These are phyloP conservation scores for Eurosta solidaginis DNA, from an alignment of 1,140 invertebrate genomes.

Conservation along the genomic window DNA sequence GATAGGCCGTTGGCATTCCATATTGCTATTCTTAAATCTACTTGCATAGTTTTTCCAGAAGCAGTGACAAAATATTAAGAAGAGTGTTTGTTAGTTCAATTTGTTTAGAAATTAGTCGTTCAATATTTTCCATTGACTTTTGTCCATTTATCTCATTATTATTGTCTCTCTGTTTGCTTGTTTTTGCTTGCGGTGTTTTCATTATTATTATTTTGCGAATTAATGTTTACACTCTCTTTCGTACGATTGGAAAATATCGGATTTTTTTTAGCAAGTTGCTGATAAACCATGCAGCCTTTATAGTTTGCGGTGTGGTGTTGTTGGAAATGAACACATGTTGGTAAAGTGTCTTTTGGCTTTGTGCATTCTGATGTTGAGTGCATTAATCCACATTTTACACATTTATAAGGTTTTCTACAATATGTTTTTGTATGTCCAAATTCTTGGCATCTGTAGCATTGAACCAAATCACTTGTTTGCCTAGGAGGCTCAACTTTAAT, in stretches of 20 bases:
- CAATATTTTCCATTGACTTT: not conserved
- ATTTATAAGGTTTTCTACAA: conserved; percentile 15
- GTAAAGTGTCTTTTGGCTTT: not conserved
- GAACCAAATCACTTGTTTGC: not conserved
- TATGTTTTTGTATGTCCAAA: conserved; percentile 26
- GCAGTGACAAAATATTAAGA: too few species aligned
- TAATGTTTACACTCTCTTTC: too few species aligned
- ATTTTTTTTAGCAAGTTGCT: too few species aligned
- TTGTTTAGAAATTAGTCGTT: not conserved
- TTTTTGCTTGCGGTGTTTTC: too few species aligned
- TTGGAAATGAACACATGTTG: not conserved
- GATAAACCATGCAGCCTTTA: conserved; percentile 13
- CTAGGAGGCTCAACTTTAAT: not conserved
- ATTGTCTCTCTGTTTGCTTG: too few species aligned
- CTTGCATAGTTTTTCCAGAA: not conserved
- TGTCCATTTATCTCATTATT: too few species aligned
- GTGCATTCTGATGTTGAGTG: conserved; percentile 17
- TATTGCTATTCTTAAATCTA: not conserved
- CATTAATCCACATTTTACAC: conserved; percentile 25
- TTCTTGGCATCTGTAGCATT: conserved; percentile 22
- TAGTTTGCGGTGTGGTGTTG: too few species aligned
- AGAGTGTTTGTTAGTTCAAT: conserved; percentile 9
- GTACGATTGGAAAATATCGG: too few species aligned
- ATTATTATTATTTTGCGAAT: too few species aligned
- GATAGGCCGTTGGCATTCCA: too few species aligned